Percentiles rank a stretch among this genome's conserved stretches.
phyloP scores from a whole-genome alignment of 37 sponge, comb jelly and placozoan genomes.

The Tethya wilhelma region DNA sequence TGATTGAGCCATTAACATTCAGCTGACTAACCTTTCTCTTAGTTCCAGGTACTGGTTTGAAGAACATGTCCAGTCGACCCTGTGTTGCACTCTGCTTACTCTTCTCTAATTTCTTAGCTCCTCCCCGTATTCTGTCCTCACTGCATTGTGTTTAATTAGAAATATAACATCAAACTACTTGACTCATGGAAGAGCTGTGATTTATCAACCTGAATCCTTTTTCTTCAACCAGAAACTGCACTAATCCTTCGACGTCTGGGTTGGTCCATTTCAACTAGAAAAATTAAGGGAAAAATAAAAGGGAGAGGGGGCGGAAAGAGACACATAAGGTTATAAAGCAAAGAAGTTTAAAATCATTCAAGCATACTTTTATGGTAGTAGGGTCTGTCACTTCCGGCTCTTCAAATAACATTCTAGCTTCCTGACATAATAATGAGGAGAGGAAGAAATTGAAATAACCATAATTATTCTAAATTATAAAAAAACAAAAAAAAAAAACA shows the following conservation, averaged over 20 bases:
- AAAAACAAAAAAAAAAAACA: not conserved
- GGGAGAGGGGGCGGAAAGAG: not conserved
- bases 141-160: constrained; percentile 15
- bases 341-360: too few species aligned
- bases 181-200: not conserved
- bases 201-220: constrained; percentile 86
- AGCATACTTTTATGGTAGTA: constrained; percentile 60
- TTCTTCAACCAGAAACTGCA: constrained; percentile 87
- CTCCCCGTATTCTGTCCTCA: constrained; percentile 93
- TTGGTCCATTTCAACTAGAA: constrained; percentile 85
- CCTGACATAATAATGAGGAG: constrained; percentile 35
- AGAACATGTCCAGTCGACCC: constrained; percentile 94
- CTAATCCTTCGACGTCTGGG: constrained; percentile 91
- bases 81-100: constrained; percentile 87
- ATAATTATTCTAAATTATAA: not conserved
- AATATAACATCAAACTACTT: not conserved
- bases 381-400: constrained; percentile 82
- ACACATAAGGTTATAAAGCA: not conserved
- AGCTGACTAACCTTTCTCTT: constrained; percentile 71
- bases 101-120: constrained; percentile 80
- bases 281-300: not conserved
- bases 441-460: too few species aligned
- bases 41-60: constrained; percentile 71
- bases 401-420: constrained; percentile 78
- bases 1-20: not conserved